A percentile compares a stretch with the other conserved stretches of the same genome.
Evolutionary conservation across 2,113 vertebrate species (phyloP).

Genomic region (Oreotrochilus melanogaster): DNA sequence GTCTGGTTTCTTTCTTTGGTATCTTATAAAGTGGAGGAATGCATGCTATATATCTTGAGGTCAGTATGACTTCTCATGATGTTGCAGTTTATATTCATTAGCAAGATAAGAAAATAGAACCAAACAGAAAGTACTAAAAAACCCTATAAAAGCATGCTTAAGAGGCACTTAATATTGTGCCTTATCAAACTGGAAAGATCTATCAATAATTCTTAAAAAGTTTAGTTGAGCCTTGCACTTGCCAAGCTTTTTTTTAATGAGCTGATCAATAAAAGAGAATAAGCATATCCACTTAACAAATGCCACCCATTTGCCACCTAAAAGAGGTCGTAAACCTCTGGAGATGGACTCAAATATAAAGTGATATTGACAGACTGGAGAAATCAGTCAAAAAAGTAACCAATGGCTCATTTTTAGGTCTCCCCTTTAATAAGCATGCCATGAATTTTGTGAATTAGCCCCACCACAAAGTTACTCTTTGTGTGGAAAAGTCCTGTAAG

Average conservation of each 20-base stretch:
- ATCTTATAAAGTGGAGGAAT: background rate
- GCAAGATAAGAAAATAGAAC: background rate
- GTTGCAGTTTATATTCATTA: background rate
- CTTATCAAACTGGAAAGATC: background rate
- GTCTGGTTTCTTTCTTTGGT: background rate
- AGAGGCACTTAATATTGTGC: background rate
- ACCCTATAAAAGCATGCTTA: background rate
- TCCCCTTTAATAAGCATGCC: background rate
- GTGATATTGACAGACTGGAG: background rate
- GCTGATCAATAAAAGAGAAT: background rate
- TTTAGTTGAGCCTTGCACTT: background rate
- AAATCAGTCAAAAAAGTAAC: background rate
- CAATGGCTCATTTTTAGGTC: background rate
- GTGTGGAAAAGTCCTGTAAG: background rate
- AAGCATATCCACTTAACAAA: background rate
- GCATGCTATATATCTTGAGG: rapidly evolving
- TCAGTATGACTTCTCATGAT: background rate
- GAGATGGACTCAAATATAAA: background rate
- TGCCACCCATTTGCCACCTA: background rate
- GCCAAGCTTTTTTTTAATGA: background rate
- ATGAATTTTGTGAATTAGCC: background rate
- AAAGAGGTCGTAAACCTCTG: background rate
- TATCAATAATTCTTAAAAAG: background rate
- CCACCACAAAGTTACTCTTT: background rate
- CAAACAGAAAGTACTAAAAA: background rate